Conservation (phyloP, 1,140 invertebrate genomes). For the Episyrphus balteatus region DNA sequence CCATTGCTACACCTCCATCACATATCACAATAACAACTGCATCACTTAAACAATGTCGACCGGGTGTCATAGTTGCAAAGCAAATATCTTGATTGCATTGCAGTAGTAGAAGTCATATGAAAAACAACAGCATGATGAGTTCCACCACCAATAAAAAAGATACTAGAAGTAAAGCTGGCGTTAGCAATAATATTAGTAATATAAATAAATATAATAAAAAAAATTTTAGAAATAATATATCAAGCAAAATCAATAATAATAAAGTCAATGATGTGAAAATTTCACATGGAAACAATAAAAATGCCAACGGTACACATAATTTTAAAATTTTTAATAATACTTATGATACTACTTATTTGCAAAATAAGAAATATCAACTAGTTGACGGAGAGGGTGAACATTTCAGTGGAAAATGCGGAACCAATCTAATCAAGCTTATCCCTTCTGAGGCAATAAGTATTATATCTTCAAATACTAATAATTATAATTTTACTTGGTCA, state of each 20-base stretch:
- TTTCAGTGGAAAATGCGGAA: no score
- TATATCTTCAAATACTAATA: no score
- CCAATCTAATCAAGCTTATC: no score
- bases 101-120: neutral
- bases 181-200: neutral
- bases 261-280: neutral
- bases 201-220: neutral
- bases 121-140: neutral
- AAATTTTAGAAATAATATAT: neutral
- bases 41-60: conserved; percentile 54
- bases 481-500: no score
- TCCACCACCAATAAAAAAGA: neutral
- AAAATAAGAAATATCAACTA: no score
- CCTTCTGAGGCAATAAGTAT: no score
- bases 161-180: neutral
- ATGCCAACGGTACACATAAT: no score
- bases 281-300: no score
- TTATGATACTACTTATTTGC: no score
- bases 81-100: conserved; percentile 40
- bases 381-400: no score
- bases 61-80: conserved; percentile 78
- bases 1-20: conserved; percentile 15
- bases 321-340: no score
- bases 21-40: conserved; percentile 35
- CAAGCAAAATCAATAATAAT: neutral